Conservation (phyloP, 1,140 invertebrate species). For the Diachasma alloeum region DNA sequence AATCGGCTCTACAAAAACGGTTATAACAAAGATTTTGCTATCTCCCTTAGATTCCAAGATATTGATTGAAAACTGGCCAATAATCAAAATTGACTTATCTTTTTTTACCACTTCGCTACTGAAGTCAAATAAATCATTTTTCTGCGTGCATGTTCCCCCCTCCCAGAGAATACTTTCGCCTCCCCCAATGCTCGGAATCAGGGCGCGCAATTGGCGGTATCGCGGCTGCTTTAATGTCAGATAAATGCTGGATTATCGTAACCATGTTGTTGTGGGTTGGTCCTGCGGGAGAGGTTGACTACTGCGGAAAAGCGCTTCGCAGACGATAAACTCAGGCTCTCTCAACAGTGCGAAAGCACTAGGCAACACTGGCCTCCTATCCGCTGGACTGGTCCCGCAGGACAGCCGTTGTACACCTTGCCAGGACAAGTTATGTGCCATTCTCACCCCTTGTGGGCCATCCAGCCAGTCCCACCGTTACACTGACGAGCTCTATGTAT, state of each 20-base stretch:
- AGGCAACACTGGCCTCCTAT: neutral
- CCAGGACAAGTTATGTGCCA: neutral
- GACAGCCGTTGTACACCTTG: neutral
- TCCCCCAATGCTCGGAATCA: no score
- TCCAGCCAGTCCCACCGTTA: neutral
- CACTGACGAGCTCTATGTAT: neutral
- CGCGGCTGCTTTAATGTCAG: neutral
- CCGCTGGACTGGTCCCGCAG: neutral
- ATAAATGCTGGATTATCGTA: neutral
- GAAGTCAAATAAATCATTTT: no score
- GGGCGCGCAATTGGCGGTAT: no score
- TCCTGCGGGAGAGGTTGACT: neutral
- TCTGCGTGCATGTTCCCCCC: no score
- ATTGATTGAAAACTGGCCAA: no score
- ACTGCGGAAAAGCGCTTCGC: neutral
- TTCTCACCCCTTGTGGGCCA: neutral
- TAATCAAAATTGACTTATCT: no score
- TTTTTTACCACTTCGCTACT: no score
- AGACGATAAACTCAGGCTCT: neutral
- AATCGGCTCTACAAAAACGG: no score
- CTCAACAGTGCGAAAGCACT: neutral
- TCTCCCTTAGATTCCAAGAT: no score
- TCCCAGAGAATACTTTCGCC: no score
- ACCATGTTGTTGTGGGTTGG: neutral
- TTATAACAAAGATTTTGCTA: no score